Percentiles rank a stretch among this genome's conserved stretches.
These are phyloP conservation scores for Teleiodes luculella DNA, from an alignment of 2,888 invertebrate genomes.

Conservation along the genomic window DNA sequence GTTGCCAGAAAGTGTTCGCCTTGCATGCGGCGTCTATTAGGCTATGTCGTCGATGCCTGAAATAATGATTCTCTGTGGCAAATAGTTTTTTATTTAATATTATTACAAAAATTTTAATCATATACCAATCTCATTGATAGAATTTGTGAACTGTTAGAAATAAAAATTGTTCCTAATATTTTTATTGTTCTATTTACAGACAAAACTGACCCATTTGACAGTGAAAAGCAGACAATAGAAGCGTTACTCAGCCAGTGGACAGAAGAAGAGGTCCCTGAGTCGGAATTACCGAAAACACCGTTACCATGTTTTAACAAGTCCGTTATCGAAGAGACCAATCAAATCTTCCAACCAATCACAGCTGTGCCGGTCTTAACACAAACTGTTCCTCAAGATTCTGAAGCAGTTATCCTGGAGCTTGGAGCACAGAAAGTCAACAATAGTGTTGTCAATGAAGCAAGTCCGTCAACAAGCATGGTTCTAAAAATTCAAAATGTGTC, in stretches of 20 bases:
- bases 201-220: constrained; percentile 62
- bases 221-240: constrained; percentile 66
- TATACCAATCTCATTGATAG: no score
- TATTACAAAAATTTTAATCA: no score
- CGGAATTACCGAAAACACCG: constrained; percentile 42
- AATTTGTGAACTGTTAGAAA: no score
- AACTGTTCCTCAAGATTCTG: constrained; percentile 39
- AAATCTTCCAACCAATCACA: constrained; percentile 58
- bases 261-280: constrained; percentile 64
- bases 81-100: no score
- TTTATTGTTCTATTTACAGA: constrained; percentile 33
- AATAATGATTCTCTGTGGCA: no score
- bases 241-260: constrained; percentile 70
- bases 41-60: no score
- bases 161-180: not conserved
- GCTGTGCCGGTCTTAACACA: constrained; percentile 48
- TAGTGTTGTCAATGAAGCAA: not conserved
- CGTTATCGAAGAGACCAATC: constrained; percentile 62
- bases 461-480: not conserved
- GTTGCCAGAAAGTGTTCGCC: no score
- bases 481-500: not conserved
- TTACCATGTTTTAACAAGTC: constrained; percentile 61
- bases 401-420: constrained; percentile 53
- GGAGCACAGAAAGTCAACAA: constrained; percentile 28
- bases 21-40: no score